phyloP scores from a whole-genome alignment of 2,888 invertebrate genomes.

The Chaitophorus viminalis region DNA sequence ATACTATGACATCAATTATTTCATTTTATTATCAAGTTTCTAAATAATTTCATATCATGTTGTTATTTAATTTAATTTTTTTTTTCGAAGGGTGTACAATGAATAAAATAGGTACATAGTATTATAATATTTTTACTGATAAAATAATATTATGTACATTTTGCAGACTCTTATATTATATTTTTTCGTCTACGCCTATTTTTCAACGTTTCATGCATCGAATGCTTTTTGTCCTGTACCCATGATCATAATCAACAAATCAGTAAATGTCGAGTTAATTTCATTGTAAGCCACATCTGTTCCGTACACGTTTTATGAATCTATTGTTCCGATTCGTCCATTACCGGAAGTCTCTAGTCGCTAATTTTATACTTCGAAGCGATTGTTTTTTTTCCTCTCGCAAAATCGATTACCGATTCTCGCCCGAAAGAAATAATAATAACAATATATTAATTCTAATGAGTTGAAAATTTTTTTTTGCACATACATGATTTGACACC shows the following conservation, averaged over 20 bases:
- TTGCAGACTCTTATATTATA: neutral
- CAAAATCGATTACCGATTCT: neutral
- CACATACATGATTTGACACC: neutral
- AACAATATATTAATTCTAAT: neutral
- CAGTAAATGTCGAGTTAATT: slow-evolving; percentile 40
- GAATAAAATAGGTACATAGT: neutral
- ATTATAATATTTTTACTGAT: neutral
- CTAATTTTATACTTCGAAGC: slow-evolving; percentile 30
- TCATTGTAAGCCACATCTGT: slow-evolving; percentile 55
- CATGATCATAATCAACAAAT: slow-evolving; percentile 45
- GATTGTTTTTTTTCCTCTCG: neutral
- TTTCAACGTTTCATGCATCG: slow-evolving; percentile 20
- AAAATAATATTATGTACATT: slow-evolving; percentile 41
- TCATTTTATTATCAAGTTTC: neutral
- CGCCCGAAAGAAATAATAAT: neutral
- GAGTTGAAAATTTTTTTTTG: neutral
- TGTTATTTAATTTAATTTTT: neutral
- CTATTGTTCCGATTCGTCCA: slow-evolving; percentile 47
- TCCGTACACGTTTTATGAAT: neutral
- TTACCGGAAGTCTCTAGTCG: slow-evolving; percentile 27
- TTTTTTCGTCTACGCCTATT: slow-evolving; percentile 26
- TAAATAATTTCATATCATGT: neutral
- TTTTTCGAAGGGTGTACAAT: neutral
- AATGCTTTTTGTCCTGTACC: neutral
- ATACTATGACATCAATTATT: no score